These are phyloP conservation scores for Danio rerio DNA, from an alignment of 2,113 vertebrate species.

Conservation along the genomic window GRCz12tu NC_133193.1:19098501-19099000, in stretches of 20 bases:
- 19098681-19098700: neutral
- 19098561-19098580: neutral
- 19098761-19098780: constrained; percentile 27
- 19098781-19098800: constrained; percentile 23
- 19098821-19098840: constrained; percentile 43
- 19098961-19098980: constrained; percentile 74
- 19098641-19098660: neutral
- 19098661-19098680: neutral
- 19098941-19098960: constrained; percentile 67
- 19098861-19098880: constrained; percentile 49
- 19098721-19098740: neutral
- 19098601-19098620: neutral
- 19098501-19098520: no score
- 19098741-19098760: neutral
- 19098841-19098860: constrained; percentile 29
- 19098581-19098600: neutral
- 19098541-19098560: no score
- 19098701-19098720: neutral
- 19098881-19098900: constrained; percentile 34
- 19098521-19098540: no score
- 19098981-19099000: constrained; percentile 59
- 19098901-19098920: constrained; percentile 53
- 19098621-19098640: neutral
- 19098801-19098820: constrained; percentile 56
- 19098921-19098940: constrained; percentile 60